Evolutionary conservation across 1,140 invertebrate species (phyloP).

Genomic region (Polyergus mexicanus): DNA sequence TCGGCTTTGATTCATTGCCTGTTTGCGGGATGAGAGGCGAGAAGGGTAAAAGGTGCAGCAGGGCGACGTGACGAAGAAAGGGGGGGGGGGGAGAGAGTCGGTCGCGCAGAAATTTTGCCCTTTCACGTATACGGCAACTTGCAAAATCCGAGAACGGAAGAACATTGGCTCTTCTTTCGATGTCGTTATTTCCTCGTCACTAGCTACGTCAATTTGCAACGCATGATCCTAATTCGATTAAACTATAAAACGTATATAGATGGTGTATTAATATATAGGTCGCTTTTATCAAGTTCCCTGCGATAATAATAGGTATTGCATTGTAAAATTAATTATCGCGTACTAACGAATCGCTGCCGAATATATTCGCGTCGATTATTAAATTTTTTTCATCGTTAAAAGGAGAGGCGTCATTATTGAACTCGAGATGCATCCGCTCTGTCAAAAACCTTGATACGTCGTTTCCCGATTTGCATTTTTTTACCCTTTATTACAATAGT

Average conservation of each 20-base stretch:
- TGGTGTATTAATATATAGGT: slow-evolving; percentile 30
- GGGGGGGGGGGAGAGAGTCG: too few species aligned
- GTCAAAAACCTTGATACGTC: not conserved
- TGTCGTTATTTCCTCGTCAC: slow-evolving; percentile 23
- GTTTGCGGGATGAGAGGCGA: slow-evolving; percentile 23
- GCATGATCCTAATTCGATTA: slow-evolving; percentile 29
- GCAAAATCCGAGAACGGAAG: not conserved
- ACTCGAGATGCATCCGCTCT: not conserved
- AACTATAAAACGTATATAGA: slow-evolving; percentile 24
- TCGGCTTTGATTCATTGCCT: slow-evolving; percentile 76
- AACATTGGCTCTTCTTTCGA: slow-evolving; percentile 7
- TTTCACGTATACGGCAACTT: slow-evolving; percentile 33
- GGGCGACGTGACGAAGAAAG: not conserved
- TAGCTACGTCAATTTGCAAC: slow-evolving; percentile 9
- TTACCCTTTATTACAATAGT: not conserved
- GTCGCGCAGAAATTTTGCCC: slow-evolving; percentile 24
- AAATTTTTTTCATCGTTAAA: slow-evolving; percentile 18
- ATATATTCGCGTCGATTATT: slow-evolving; percentile 1
- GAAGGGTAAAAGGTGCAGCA: not conserved
- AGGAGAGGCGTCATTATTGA: not conserved
- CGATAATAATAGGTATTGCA: slow-evolving; percentile 38
- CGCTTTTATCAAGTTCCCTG: slow-evolving; percentile 39
- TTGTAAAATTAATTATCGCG: slow-evolving; percentile 37
- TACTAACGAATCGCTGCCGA: not conserved
- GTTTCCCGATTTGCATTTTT: slow-evolving; percentile 1